Evolutionary conservation across 2,113 vertebrate species (phyloP).

Genomic region (Brienomyrus longianalis): DNA sequence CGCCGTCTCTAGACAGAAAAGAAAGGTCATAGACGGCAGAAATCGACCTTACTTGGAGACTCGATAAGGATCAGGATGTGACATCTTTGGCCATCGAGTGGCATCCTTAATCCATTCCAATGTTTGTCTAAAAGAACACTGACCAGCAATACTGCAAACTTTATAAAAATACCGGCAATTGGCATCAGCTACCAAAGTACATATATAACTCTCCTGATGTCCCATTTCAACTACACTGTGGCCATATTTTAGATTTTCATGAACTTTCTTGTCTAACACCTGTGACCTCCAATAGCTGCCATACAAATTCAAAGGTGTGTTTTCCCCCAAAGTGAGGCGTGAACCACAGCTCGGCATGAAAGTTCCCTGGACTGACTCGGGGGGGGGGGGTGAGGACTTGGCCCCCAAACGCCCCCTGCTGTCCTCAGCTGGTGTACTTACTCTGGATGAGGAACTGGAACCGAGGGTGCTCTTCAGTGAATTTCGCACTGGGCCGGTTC

Average conservation of each 20-base stretch:
- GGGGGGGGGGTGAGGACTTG: background rate
- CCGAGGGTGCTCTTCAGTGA: slow-evolving; percentile 71
- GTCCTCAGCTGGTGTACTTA: slow-evolving; percentile 49
- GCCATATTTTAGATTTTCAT: no score
- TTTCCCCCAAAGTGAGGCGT: background rate
- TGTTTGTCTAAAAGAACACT: background rate
- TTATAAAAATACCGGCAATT: no score
- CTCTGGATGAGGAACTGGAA: slow-evolving; percentile 73
- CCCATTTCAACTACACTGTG: background rate
- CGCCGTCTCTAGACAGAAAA: background rate
- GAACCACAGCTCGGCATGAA: background rate
- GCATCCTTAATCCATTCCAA: background rate
- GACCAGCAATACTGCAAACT: background rate
- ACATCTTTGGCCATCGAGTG: background rate
- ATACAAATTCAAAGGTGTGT: background rate
- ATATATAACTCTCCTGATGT: background rate
- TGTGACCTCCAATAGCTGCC: background rate
- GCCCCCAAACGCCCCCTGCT: background rate
- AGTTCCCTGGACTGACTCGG: background rate
- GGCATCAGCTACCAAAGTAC: background rate
- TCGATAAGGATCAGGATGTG: background rate
- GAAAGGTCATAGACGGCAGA: background rate
- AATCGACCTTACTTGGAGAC: background rate
- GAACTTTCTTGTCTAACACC: no score
- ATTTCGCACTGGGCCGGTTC: slow-evolving; percentile 60